Conservation (phyloP, 1,140 invertebrate species). For the Panonychus citri region DNA sequence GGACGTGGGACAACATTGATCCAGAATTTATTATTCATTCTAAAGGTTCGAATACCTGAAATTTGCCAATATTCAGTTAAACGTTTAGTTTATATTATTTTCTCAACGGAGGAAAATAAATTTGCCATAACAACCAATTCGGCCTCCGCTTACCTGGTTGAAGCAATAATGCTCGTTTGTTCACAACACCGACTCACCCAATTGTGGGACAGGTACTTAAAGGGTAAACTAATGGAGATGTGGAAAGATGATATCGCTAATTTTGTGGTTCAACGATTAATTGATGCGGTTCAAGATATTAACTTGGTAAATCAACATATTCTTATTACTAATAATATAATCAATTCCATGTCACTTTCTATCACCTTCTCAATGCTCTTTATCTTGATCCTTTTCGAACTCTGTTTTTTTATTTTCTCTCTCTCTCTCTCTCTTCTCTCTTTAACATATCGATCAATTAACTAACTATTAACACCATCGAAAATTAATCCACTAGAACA, state of each 20-base stretch:
- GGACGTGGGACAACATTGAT: constrained; percentile 5
- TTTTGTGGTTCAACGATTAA: constrained; percentile 14
- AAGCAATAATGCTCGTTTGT: constrained; percentile 34
- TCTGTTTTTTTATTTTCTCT: no score
- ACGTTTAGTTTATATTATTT: constrained; percentile 10
- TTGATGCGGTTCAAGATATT: constrained; percentile 11
- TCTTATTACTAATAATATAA: no score
- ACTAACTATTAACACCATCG: no score
- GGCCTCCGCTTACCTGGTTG: constrained; percentile 11
- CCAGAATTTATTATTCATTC: constrained; percentile 10
- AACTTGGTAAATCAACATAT: constrained; percentile 4
- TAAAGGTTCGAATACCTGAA: constrained; percentile 8
- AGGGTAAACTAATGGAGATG: constrained; percentile 3
- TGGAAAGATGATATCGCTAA: constrained; percentile 12
- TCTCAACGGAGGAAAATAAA: background rate
- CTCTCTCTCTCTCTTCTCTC: no score
- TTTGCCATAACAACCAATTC: constrained; percentile 7
- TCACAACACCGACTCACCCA: constrained; percentile 36
- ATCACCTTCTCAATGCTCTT: background rate
- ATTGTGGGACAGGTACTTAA: constrained; percentile 19
- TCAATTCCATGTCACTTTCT: no score
- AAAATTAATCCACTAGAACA: no score
- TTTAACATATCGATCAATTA: no score
- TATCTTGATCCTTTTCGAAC: background rate
- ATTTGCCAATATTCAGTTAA: constrained; percentile 10